Evolutionary conservation across 37 sponge, comb jelly and placozoan genomes (phyloP).

Genomic region (Spongia lamella): DNA sequence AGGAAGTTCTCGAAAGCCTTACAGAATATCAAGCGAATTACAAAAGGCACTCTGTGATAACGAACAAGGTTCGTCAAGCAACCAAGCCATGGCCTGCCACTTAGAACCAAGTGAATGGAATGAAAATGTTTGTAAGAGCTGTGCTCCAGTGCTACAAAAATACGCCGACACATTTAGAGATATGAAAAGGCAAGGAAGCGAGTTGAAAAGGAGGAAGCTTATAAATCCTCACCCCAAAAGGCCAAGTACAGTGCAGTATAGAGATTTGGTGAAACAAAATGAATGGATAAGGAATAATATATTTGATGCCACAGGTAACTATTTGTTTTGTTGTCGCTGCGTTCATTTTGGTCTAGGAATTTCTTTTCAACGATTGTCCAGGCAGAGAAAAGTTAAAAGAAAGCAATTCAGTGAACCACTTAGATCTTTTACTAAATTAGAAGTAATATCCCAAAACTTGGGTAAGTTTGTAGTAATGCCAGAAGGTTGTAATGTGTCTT

Average conservation of each 20-base stretch:
- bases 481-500: neutral
- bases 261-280: conserved; percentile 25
- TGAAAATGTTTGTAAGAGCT: neutral
- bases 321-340: conserved; percentile 24
- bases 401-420: conserved; percentile 30
- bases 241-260: conserved; percentile 10
- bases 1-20: no score
- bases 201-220: conserved; percentile 20
- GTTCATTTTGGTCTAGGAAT: conserved; percentile 16
- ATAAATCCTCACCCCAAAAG: conserved; percentile 14
- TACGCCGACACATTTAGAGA: neutral
- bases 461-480: conserved; percentile 18
- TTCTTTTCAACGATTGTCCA: conserved; percentile 24
- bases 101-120: no score
- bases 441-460: conserved; percentile 15
- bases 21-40: no score
- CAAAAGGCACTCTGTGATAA: no score
- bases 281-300: conserved; percentile 26
- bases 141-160: conserved; percentile 3
- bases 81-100: no score
- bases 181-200: conserved; percentile 13
- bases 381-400: conserved; percentile 27
- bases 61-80: no score
- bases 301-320: conserved; percentile 24
- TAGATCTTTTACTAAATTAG: conserved; percentile 16